Evolutionary conservation across 1,140 invertebrate species (phyloP).

Genomic region (Cherax destructor): DNA sequence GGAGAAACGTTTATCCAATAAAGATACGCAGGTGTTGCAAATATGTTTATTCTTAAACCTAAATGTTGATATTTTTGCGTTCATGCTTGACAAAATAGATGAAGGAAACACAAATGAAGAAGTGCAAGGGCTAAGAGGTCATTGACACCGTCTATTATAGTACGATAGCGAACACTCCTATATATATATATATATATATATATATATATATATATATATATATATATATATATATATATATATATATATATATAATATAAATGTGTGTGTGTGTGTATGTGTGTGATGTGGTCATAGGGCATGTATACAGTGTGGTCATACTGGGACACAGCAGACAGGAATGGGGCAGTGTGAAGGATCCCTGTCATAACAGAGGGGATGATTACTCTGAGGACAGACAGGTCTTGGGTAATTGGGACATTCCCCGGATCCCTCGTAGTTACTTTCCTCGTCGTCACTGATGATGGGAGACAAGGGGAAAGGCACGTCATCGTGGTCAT

Average conservation of each 20-base stretch:
- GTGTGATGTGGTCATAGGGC: not conserved
- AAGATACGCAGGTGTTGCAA: no score
- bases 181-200: not conserved
- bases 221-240: not conserved
- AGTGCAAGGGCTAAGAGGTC: no score
- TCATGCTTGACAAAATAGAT: no score
- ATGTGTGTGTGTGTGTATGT: not conserved
- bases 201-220: not conserved
- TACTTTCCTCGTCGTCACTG: not conserved
- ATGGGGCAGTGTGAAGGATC: not conserved
- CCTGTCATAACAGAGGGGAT: not conserved
- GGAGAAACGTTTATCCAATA: no score
- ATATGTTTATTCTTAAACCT: no score
- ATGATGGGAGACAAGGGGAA: not conserved
- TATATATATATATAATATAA: no score
- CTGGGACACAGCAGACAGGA: slow-evolving; percentile 1
- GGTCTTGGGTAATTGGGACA: slow-evolving; percentile 5
- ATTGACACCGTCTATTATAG: no score
- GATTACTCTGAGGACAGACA: not conserved
- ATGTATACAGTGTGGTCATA: no score
- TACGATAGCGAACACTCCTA: not conserved
- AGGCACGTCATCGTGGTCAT: not conserved
- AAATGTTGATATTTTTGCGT: no score
- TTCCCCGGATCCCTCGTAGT: not conserved
- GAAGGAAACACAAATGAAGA: no score